Evolutionary conservation across 2,797 vertebrate species (phyloP).

Genomic region (Sternarchorhynchus goeldii): DNA sequence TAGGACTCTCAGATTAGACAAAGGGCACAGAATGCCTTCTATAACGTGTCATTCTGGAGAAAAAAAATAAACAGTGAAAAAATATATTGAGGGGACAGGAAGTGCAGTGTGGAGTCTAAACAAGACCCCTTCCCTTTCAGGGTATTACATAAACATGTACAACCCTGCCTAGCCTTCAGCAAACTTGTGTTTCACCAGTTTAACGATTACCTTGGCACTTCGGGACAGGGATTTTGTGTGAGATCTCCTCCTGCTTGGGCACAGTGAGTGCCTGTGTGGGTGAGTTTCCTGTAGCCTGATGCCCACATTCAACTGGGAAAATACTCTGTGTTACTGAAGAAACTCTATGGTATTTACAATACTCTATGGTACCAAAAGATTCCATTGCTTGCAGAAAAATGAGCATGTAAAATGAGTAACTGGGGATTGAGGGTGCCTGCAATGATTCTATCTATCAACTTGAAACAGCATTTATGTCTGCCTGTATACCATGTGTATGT

Average conservation of each 20-base stretch:
- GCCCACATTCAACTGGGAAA: no score
- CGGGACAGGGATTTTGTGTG: conserved; percentile 8
- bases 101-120: conserved; percentile 33
- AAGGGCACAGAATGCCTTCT: conserved; percentile 21
- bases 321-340: no score
- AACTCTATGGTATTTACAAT: no score
- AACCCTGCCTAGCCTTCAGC: conserved; percentile 17
- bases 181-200: conserved; percentile 43
- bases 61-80: conserved; percentile 43
- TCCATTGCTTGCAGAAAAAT: no score
- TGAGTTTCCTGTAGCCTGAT: no score
- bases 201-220: conserved; percentile 10
- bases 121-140: conserved; percentile 18
- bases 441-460: conserved; percentile 15
- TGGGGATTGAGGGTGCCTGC: neutral
- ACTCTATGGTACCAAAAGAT: no score
- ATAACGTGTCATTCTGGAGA: conserved; percentile 10
- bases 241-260: neutral
- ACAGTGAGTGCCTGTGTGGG: neutral
- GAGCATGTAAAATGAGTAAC: no score
- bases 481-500: conserved; percentile 1
- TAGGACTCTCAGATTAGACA: conserved; percentile 14
- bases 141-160: conserved; percentile 45
- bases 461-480: neutral
- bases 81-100: conserved; percentile 34